Percentiles rank a stretch among this genome's conserved stretches.
phyloP scores from a whole-genome alignment of 1,140 invertebrate species.

The Ladona fulva region DNA sequence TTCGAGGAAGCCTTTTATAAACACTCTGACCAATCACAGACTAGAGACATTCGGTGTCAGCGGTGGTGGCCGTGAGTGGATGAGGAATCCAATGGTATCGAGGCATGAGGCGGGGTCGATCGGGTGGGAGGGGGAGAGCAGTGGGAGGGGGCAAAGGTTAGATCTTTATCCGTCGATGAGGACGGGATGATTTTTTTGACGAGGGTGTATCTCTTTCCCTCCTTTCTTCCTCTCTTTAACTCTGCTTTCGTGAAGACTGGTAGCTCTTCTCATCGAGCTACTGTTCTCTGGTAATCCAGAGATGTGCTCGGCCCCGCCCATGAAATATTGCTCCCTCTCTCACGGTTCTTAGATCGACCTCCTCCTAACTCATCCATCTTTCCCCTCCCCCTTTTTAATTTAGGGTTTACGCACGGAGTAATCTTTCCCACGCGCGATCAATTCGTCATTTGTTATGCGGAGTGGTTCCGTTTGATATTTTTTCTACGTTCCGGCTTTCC shows the following conservation, averaged over 20 bases:
- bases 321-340: conserved; percentile 2
- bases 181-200: background rate
- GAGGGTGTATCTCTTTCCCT: background rate
- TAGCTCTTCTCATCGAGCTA: background rate
- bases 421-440: too few relatives aligned
- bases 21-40: background rate
- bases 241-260: background rate
- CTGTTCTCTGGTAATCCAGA: background rate
- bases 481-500: too few relatives aligned
- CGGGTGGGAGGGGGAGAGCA: background rate
- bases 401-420: too few relatives aligned
- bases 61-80: background rate
- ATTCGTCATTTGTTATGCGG: too few relatives aligned
- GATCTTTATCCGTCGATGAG: background rate
- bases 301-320: background rate
- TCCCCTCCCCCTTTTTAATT: too few relatives aligned
- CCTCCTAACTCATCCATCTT: background rate
- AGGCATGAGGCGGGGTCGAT: background rate
- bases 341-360: background rate
- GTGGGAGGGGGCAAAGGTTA: background rate
- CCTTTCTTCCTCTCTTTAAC: background rate
- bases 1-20: background rate
- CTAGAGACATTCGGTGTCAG: background rate
- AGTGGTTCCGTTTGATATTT: too few relatives aligned
- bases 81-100: background rate